Evolutionary conservation across 2,888 invertebrate species (phyloP), one percentile per base, ranked within the genome.

Genomic region (Gisinianus flammeolus): DNA sequence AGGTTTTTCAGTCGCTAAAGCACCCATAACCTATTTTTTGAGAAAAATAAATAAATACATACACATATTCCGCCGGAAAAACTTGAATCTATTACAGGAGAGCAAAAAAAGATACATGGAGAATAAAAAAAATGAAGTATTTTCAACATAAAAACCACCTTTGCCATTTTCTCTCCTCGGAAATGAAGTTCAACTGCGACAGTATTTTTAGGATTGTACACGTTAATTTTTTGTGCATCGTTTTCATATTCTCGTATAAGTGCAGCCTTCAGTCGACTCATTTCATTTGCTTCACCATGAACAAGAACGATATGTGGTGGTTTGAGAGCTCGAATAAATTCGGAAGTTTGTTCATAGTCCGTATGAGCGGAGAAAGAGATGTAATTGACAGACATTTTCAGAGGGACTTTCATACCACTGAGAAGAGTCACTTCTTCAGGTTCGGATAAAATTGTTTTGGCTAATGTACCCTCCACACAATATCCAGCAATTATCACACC

Each of bases 301-400:
- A 99, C 99, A 68, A 98, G 88, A 66, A 97, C 96, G 83, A 99
- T 95, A 88, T 99, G 98, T 0, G 97, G 94, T 6, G 99, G 99
- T 86, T 95, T 95, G 66, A 99, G 88, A 71, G 94, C 91, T 71
- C 97, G 91, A 82, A 99, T 95, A 86, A 99, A 99, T 89, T 98
- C 97, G 68, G 96, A 96, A 0, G 98, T 99, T 88, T 97, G 97
- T 87, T 95, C 94, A 87, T 96, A 98, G 88, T 98, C 98, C 0
- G 99, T 98, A 87, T 99, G 99, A 0, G 99, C 99, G 0, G 98
- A 98, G 89, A 99, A 99, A 0, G 98, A 98, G 85, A 99, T 99
- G 88, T 99, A 99, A 88, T 98, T 97, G 0, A 99, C 98, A 0
- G 97, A 96, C 94, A 97, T 97, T 88, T 96, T 96, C 62, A 98